phyloP scores from a whole-genome alignment of 2,113 vertebrate genomes.

The Myxocyprinus asiaticus region DNA sequence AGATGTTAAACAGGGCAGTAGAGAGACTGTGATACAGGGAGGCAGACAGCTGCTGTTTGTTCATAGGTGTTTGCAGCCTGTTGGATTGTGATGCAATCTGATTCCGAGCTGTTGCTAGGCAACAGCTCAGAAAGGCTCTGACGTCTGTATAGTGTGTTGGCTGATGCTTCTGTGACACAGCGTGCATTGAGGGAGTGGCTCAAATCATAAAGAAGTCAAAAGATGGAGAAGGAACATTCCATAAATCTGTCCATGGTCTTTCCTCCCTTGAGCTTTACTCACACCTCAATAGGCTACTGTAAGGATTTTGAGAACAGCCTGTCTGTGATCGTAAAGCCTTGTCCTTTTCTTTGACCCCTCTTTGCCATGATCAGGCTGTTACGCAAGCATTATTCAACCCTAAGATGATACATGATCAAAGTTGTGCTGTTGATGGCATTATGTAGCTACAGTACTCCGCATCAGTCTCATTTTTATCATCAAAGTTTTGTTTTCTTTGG shows the following conservation, averaged over 20 bases:
- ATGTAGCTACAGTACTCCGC: background rate
- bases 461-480: background rate
- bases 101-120: conserved; percentile 75
- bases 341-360: conserved; percentile 21
- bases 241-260: background rate
- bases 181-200: conserved; percentile 46
- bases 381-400: conserved; percentile 43
- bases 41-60: conserved; percentile 58
- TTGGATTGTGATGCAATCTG: conserved; percentile 59
- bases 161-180: conserved; percentile 29
- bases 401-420: conserved; percentile 43
- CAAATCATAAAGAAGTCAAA: conserved; percentile 42
- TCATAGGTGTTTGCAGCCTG: conserved; percentile 53
- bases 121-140: conserved; percentile 64
- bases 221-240: conserved; percentile 52
- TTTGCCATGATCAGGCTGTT: conserved; percentile 39
- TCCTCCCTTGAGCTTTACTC: conserved; percentile 14
- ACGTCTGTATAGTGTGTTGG: conserved; percentile 55
- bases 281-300: background rate
- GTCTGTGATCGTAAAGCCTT: background rate
- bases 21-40: conserved; percentile 42
- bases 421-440: background rate
- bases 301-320: background rate
- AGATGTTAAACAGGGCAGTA: conserved; percentile 20
- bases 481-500: background rate